Evolutionary conservation across 2,797 vertebrate genomes (phyloP).

Genomic region (Poeciliopsis infans): DNA sequence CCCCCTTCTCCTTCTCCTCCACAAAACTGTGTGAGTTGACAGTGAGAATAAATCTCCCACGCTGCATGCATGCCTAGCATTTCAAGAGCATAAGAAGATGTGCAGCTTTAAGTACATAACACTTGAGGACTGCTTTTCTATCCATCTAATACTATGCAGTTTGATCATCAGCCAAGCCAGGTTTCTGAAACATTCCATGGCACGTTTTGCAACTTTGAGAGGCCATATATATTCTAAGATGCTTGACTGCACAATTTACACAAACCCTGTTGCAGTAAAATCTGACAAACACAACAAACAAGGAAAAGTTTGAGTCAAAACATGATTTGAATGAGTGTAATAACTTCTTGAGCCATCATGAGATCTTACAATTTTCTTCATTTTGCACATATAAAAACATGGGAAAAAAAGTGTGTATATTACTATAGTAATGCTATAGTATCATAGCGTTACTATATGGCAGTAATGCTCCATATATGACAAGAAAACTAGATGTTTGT

Average conservation of each 20-base stretch:
- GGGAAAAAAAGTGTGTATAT: too few relatives aligned
- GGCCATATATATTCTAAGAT: not conserved
- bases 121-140: not conserved
- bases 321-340: not conserved
- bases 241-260: not conserved
- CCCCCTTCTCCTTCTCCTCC: not conserved
- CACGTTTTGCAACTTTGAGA: not conserved
- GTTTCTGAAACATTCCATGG: not conserved
- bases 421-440: too few relatives aligned
- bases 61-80: not conserved
- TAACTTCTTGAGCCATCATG: not conserved
- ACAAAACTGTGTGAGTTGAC: not conserved
- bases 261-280: not conserved
- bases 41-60: slow-evolving; percentile 1
- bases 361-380: not conserved
- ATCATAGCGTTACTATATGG: not conserved
- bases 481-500: not conserved
- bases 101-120: not conserved
- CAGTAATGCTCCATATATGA: not conserved
- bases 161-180: not conserved
- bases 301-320: not conserved
- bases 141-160: not conserved
- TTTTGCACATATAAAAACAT: not conserved
- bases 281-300: not conserved
- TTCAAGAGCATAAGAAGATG: not conserved